phyloP scores from a whole-genome alignment of 2,113 vertebrate species.

The Pachycephala philippinensis region DNA sequence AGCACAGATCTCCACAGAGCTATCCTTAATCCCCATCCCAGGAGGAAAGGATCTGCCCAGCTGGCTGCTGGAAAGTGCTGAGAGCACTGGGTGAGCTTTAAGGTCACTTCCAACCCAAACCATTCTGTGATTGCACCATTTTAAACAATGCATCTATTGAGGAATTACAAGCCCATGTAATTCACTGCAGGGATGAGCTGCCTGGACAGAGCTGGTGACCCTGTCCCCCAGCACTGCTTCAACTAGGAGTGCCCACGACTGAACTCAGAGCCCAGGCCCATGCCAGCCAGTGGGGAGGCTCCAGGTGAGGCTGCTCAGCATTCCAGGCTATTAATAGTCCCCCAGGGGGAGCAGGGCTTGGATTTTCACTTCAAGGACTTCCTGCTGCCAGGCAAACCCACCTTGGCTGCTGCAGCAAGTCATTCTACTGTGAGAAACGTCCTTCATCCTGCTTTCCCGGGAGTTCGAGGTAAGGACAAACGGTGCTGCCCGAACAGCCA shows the following conservation, averaged over 20 bases:
- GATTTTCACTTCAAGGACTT: not conserved
- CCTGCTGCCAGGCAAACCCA: not conserved
- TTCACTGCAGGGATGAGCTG: not conserved
- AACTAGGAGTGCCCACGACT: not conserved
- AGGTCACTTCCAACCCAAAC: not conserved
- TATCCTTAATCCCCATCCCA: not conserved
- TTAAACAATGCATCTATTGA: not conserved
- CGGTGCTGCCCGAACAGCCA: fast-evolving
- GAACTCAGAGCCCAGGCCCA: not conserved
- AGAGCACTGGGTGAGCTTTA: not conserved
- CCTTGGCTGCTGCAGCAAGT: not conserved
- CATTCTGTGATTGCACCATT: not conserved
- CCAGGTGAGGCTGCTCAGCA: not conserved
- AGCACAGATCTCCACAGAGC: not conserved
- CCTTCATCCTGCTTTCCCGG: not conserved
- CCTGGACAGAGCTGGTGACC: not conserved
- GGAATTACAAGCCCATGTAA: not conserved
- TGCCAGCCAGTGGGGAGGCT: not conserved
- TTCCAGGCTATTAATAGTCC: not conserved
- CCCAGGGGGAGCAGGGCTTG: not conserved
- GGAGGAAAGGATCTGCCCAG: not conserved
- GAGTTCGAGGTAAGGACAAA: not conserved
- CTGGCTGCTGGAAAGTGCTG: not conserved
- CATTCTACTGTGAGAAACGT: fast-evolving
- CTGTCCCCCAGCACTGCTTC: not conserved